Base-by-base conservation (phyloP, 1,140 invertebrate genomes). In the Ceratina calcarata region DNA sequence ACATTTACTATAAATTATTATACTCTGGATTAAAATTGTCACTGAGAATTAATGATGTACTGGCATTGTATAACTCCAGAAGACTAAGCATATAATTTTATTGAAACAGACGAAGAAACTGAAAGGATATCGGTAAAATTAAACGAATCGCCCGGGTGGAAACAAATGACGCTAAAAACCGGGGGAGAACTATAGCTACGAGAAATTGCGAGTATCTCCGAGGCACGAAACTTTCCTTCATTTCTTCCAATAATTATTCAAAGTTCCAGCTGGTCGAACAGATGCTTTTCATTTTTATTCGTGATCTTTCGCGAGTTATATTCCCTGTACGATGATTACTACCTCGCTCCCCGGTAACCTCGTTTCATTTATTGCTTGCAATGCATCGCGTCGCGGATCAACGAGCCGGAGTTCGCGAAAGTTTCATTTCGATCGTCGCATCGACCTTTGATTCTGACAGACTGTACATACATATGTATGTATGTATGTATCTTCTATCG, bases 291-390 rank as follows among this genome's bases (percentile, higher is more conserved):
- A 58, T 68, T 65, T 64, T 80, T 53, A 73, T 67, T 18, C 24
- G 10, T 57, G 78, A 81, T 80, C 80, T 85, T 80, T 76, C 69
- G 70, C 71, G 73, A 60, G 60, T 81, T 81, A 51, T 84, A 81
- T 78, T 45, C 70, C 58, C 58, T 53, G 51, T 69, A 60, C 49
- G 72, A 69, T 58, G 72, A 81, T 7, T 55, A 15, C 53, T 55
- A 15, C 51, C 51, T 4, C 51, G 15, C 60, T 24, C 53, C 32
- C 60, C 18, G n/a, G 55, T 80, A 81, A 80, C 81, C 83, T 69
- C 57, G 18, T 84, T 83, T 61, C 82, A 64, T 76, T 80, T 80
- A 80, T 76, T 76, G 81, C 77, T 71, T 6, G 2, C 6, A 37
- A 3, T 37, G 32, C 37, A 10, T 45, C 75, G 67, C 61, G 80